Conservation (phyloP, 2,888 invertebrate genomes). For the Cerastis leucographa region DNA sequence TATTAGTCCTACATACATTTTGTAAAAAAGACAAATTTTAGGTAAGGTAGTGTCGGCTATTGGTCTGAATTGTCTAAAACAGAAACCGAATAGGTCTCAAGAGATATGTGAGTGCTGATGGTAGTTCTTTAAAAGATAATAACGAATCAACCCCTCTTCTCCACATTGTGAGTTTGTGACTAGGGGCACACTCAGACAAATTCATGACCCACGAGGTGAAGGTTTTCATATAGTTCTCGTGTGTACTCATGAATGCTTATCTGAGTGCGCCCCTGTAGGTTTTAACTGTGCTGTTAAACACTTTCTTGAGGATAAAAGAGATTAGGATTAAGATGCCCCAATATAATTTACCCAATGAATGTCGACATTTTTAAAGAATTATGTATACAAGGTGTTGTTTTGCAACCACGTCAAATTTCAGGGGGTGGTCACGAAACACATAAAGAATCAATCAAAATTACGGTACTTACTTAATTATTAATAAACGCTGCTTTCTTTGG, state of each 20-base stretch:
- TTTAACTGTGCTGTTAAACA: no score
- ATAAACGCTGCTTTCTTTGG: no score
- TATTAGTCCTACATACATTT: neutral
- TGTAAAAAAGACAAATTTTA: neutral
- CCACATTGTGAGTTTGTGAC: neutral
- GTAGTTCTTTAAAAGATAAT: neutral
- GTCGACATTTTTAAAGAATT: neutral
- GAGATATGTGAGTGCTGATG: neutral
- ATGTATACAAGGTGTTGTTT: no score
- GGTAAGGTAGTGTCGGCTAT: neutral
- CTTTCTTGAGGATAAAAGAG: no score
- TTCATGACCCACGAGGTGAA: no score
- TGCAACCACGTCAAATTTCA: no score
- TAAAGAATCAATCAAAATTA: no score
- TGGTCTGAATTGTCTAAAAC: neutral
- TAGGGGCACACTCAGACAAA: neutral
- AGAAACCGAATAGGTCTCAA: neutral
- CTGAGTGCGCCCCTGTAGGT: no score
- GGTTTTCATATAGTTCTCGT: no score
- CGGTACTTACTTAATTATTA: no score
- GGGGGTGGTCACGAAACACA: no score
- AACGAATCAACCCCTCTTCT: neutral
- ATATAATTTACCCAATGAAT: neutral
- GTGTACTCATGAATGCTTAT: no score
- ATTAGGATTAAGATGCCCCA: neutral